Conservation (phyloP, 2,888 invertebrate genomes). For the Mythimna impura region DNA sequence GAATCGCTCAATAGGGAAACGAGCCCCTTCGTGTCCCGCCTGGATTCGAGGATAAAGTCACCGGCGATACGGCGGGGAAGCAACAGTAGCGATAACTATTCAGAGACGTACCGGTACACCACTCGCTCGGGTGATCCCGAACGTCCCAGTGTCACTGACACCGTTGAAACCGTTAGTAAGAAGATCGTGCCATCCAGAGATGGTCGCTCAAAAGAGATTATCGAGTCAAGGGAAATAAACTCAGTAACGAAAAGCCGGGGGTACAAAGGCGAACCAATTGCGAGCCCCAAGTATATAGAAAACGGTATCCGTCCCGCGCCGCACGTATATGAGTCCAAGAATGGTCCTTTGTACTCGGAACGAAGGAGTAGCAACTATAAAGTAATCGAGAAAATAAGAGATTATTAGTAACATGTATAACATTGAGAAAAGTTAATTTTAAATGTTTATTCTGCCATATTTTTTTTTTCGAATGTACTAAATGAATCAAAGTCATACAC, state of each 20-base stretch:
- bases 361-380: conserved; percentile 87
- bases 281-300: conserved; percentile 90
- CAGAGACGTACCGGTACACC: conserved; percentile 93
- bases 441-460: conserved; percentile 80
- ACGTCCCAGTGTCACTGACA: conserved; percentile 93
- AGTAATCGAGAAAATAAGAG: conserved; percentile 87
- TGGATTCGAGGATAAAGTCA: conserved; percentile 85
- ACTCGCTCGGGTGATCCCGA: conserved; percentile 92
- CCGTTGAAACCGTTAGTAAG: conserved; percentile 92
- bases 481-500: conserved; percentile 81
- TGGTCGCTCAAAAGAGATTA: conserved; percentile 92
- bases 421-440: conserved; percentile 61
- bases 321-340: conserved; percentile 81
- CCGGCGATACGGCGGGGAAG: conserved; percentile 91
- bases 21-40: conserved; percentile 86
- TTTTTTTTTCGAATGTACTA: conserved; percentile 73
- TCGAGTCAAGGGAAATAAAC: conserved; percentile 93
- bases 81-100: conserved; percentile 93
- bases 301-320: conserved; percentile 83
- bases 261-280: conserved; percentile 86
- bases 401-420: conserved; percentile 79
- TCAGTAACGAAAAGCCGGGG: conserved; percentile 92
- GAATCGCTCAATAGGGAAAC: conserved; percentile 87
- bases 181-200: conserved; percentile 92
- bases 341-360: conserved; percentile 83